Conservation (phyloP, 2,113 vertebrate genomes). For the Progne subis region DNA sequence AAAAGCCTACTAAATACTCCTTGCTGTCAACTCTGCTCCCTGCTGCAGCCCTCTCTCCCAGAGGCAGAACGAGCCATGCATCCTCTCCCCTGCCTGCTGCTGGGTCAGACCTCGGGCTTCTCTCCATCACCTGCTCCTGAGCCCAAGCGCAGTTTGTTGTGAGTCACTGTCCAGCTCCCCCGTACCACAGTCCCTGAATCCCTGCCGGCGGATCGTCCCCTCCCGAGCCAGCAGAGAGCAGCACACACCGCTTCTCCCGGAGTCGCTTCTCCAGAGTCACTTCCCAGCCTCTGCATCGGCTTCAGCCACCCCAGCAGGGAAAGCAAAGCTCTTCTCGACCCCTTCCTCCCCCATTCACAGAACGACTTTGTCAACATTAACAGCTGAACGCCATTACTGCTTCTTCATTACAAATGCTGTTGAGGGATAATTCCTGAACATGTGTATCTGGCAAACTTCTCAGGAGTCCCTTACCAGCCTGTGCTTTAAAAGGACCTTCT, state of each 20-base stretch:
- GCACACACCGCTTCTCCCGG: conserved; percentile 7
- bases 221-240: conserved; percentile 48
- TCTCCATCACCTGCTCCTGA: not conserved
- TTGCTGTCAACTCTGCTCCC: not conserved
- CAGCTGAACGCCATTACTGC: not conserved
- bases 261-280: not conserved
- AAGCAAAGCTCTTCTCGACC: not conserved
- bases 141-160: not conserved
- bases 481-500: not conserved
- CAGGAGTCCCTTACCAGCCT: not conserved
- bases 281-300: not conserved
- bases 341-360: not conserved
- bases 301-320: not conserved
- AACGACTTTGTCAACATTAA: not conserved
- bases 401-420: not conserved
- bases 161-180: not conserved
- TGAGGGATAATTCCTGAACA: not conserved
- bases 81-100: not conserved
- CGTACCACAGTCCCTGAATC: not conserved
- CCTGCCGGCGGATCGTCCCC: not conserved
- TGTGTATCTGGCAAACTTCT: not conserved
- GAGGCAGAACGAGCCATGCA: not conserved
- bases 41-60: not conserved
- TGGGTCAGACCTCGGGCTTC: not conserved
- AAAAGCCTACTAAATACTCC: not conserved